Conservation (phyloP, 2,888 invertebrate species). For the Oxyscelio sp. region DNA sequence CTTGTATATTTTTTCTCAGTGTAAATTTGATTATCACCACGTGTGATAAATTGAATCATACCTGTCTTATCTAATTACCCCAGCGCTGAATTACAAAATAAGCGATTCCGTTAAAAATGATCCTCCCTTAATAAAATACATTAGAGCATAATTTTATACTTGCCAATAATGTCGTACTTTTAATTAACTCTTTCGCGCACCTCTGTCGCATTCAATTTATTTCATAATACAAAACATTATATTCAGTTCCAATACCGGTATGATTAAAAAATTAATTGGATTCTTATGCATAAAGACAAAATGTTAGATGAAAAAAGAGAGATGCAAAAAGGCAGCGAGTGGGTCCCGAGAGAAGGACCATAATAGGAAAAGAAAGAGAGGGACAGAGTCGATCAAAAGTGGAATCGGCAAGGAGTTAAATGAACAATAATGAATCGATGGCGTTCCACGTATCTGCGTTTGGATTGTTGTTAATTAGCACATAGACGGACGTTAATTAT, state of each 20-base stretch:
- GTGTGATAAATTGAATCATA: no score
- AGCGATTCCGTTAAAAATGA: no score
- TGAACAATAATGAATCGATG: slow-evolving; percentile 55
- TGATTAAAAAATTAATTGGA: slow-evolving; percentile 58
- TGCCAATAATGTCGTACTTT: background rate
- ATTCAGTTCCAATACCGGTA: slow-evolving; percentile 26
- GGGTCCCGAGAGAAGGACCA: no score
- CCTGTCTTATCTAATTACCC: no score
- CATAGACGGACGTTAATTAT: slow-evolving; percentile 77
- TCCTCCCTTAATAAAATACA: no score
- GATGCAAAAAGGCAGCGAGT: no score
- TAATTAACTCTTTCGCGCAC: background rate
- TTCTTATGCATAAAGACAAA: slow-evolving; percentile 34
- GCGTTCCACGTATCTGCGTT: slow-evolving; percentile 71
- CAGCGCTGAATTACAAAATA: no score
- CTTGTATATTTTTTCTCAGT: no score
- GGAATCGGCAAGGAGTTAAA: slow-evolving; percentile 32
- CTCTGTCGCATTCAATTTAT: background rate
- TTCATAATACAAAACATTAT: background rate
- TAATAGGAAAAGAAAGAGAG: slow-evolving; percentile 1
- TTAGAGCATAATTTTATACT: no score
- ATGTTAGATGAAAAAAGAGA: slow-evolving; percentile 42
- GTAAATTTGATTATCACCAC: no score
- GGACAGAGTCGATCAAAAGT: slow-evolving; percentile 3
- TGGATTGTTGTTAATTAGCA: slow-evolving; percentile 76